Percentiles rank a stretch among this genome's conserved stretches.
These are phyloP conservation scores for Aproaerema taeniolella DNA, from an alignment of 2,888 invertebrate genomes.

Conservation along the genomic window DNA sequence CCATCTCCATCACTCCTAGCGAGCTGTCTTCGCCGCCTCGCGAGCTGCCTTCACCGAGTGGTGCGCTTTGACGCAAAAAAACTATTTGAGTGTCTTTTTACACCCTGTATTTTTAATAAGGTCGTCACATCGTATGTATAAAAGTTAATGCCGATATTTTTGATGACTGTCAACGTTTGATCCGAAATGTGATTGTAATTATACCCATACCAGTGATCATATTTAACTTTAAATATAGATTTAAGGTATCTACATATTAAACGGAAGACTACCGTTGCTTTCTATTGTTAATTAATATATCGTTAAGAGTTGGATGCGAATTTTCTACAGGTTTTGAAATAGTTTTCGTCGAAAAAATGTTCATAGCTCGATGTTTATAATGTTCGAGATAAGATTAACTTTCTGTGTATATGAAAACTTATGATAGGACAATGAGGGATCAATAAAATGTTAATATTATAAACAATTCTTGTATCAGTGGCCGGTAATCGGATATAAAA, in stretches of 20 bases:
- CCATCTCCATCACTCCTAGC: constrained; percentile 35
- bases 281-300: constrained; percentile 28
- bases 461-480: constrained; percentile 33
- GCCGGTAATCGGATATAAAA: no score
- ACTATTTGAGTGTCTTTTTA: constrained; percentile 44
- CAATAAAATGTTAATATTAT: constrained; percentile 50
- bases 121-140: constrained; percentile 43
- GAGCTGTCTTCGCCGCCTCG: no score
- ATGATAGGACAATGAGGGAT: constrained; percentile 66
- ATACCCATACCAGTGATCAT: constrained; percentile 41
- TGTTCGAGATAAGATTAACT: constrained; percentile 39
- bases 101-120: constrained; percentile 35
- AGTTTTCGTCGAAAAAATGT: constrained; percentile 42
- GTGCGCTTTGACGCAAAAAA: constrained; percentile 44
- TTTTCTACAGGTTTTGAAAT: constrained; percentile 69
- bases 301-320: constrained; percentile 32
- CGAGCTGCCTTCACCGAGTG: constrained; percentile 21
- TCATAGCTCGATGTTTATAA: constrained; percentile 39
- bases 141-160: constrained; percentile 38
- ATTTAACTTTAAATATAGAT: constrained; percentile 32
- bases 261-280: constrained; percentile 44
- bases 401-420: constrained; percentile 46
- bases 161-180: constrained; percentile 43
- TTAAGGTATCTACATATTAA: constrained; percentile 31
- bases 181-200: constrained; percentile 55